Evolutionary conservation across 1,140 invertebrate species (phyloP).

Genomic region (Drosophila ironensis): DNA sequence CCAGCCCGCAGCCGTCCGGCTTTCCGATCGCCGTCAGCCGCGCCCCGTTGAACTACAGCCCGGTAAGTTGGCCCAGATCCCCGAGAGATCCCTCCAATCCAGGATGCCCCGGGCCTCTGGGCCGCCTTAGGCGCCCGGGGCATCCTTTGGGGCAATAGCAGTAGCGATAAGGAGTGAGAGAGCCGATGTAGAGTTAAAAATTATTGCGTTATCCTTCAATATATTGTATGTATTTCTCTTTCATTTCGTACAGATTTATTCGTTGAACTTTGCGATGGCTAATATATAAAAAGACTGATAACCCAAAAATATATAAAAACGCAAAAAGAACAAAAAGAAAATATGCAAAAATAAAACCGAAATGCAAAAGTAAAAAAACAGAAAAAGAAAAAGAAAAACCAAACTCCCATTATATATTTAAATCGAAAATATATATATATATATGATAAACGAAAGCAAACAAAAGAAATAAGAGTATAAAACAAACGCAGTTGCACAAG

Average conservation of each 20-base stretch:
- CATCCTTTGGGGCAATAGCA: no score
- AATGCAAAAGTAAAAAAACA: conserved; percentile 38
- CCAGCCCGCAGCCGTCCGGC: conserved; percentile 94
- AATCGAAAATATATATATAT: conserved; percentile 61
- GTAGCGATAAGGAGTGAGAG: conserved; percentile 38
- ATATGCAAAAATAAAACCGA: no score
- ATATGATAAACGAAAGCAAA: conserved; percentile 47
- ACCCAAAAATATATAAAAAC: conserved; percentile 60
- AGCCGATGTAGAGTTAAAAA: conserved; percentile 44
- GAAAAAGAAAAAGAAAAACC: conserved; percentile 42
- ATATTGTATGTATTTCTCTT: conserved; percentile 79
- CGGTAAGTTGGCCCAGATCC: conserved; percentile 86
- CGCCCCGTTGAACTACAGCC: conserved; percentile 94
- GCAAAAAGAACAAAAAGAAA: conserved; percentile 46
- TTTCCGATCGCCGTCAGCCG: conserved; percentile 95
- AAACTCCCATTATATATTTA: conserved; percentile 64
- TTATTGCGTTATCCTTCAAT: conserved; percentile 68
- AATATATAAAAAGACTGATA: conserved; percentile 82
- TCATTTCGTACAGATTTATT: conserved; percentile 82
- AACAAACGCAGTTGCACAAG: conserved; percentile 82
- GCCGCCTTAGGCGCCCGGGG: no score
- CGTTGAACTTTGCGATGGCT: conserved; percentile 82
- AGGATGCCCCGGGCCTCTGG: background rate
- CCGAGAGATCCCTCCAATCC: background rate
- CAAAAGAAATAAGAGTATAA: conserved; percentile 71